A percentile compares a stretch with the other conserved stretches of the same genome.
Conservation (phyloP, 2,113 vertebrate species). For the Coregonus clupeaformis region DNA sequence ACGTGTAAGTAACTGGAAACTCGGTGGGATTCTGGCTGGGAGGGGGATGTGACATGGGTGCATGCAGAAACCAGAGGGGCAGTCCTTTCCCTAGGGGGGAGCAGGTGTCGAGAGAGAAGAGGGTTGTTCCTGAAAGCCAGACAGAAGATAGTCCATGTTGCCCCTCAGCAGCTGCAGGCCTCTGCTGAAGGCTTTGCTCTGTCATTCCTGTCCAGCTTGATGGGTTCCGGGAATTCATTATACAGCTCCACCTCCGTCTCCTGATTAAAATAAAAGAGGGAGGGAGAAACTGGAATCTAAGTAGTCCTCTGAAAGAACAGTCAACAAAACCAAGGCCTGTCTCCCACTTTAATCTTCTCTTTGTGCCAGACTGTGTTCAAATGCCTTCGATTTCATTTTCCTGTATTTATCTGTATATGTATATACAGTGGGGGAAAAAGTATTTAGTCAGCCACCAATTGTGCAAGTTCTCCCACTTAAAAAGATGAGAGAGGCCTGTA, state of each 20-base stretch:
- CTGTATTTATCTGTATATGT: no score
- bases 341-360: no score
- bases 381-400: no score
- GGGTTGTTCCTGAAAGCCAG: slow-evolving; percentile 54
- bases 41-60: slow-evolving; percentile 48
- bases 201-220: slow-evolving; percentile 96
- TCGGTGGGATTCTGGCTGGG: slow-evolving; percentile 22
- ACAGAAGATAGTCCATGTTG: slow-evolving; percentile 77
- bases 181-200: slow-evolving; percentile 87
- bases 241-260: slow-evolving; percentile 98
- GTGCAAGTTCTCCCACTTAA: no score
- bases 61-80: slow-evolving; percentile 50
- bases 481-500: no score
- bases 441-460: no score
- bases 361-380: no score
- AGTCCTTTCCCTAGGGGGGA: slow-evolving; percentile 67
- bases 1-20: not conserved
- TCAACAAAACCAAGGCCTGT: no score
- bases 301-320: not conserved
- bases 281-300: not conserved
- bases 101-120: slow-evolving; percentile 42
- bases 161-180: slow-evolving; percentile 94
- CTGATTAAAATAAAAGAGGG: slow-evolving; percentile 58
- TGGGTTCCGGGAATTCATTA: slow-evolving; percentile 97
- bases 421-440: no score